Base-by-base conservation (phyloP, 2,888 invertebrate species). In the Pyralis farinalis region DNA sequence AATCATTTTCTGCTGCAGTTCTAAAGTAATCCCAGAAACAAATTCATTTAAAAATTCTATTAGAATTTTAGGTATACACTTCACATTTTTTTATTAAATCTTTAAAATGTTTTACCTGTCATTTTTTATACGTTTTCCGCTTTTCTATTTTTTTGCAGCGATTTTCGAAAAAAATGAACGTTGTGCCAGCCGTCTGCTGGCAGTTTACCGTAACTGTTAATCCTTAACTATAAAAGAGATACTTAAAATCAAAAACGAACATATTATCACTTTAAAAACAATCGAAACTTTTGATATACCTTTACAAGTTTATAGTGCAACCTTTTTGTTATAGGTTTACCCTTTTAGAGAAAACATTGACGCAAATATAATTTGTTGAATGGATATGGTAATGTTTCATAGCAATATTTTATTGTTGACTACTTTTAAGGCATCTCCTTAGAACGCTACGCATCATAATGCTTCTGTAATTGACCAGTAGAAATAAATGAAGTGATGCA, bases 331-430 rank as follows among this genome's bases (percentile, higher is more conserved):
- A 71, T 76, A 68, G 66, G 66, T 75, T 71, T 80, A 81, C 71
- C 77, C 75, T 73, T 79, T 81, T 78, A 78, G 63, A 66, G 53
- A 57, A 58, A 68, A 64, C 66, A 68, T 67, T 51, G 67, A 68
- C 57, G 64, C 50, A 59, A 61, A 56, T 55, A 58, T 60, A 59
- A 46, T 40, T 61, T 57, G 67, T 71, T 72, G 66, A 71, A 72
- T 71, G 68, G 66, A 60, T 58, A 64, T 71, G 68, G 56, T 50
- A 60, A 68, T 72, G 74, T 74, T 74, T 74, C 71, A 68, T 78
- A 77, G 71, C 71, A 69, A 71, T 72, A 71, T 77, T 78, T 78
- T 74, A 79, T 81, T 82, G 87, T 87, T 87, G 76, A 85, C 87
- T 87, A 87, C 87, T 87, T 86, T 60, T 87, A 87, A 87, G 85